Evolutionary conservation across 2,888 invertebrate genomes (phyloP).

Genomic region (Ormyrus rosae): DNA sequence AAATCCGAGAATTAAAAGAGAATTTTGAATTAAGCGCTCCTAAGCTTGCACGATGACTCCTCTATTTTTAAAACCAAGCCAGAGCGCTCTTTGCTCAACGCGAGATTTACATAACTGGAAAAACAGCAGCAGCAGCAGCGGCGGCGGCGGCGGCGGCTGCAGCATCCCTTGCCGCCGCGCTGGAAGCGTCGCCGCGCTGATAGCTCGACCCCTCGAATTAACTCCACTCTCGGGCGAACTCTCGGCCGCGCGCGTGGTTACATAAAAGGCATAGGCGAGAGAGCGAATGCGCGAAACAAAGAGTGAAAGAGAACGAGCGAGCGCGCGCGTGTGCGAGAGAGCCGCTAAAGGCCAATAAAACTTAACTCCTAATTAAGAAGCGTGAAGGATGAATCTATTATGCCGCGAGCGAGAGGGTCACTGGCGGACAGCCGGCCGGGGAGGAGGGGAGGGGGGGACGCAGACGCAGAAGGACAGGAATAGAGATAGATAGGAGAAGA

Average conservation of each 20-base stretch:
- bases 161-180: too few relatives aligned
- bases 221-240: conserved; percentile 16
- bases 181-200: conserved; percentile 14
- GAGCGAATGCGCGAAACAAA: conserved; percentile 12
- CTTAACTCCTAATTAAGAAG: conserved; percentile 75
- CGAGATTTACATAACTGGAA: too few relatives aligned
- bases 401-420: conserved; percentile 60
- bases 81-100: too few relatives aligned
- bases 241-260: conserved; percentile 41
- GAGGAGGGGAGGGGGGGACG: conserved; percentile 46
- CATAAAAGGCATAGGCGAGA: conserved; percentile 26
- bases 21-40: too few relatives aligned
- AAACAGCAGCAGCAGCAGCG: too few relatives aligned
- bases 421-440: conserved; percentile 26
- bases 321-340: background rate
- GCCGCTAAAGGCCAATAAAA: conserved; percentile 73
- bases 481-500: conserved; percentile 1
- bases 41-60: too few relatives aligned
- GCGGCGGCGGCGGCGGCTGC: too few relatives aligned
- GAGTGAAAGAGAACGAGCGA: conserved; percentile 19
- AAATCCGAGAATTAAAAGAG: too few relatives aligned
- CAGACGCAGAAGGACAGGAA: conserved; percentile 55
- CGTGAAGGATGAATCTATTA: conserved; percentile 76
- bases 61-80: too few relatives aligned
- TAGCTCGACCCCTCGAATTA: conserved; percentile 39